phyloP scores from a whole-genome alignment of 2,888 invertebrate species.

The Callimorpha dominula region DNA sequence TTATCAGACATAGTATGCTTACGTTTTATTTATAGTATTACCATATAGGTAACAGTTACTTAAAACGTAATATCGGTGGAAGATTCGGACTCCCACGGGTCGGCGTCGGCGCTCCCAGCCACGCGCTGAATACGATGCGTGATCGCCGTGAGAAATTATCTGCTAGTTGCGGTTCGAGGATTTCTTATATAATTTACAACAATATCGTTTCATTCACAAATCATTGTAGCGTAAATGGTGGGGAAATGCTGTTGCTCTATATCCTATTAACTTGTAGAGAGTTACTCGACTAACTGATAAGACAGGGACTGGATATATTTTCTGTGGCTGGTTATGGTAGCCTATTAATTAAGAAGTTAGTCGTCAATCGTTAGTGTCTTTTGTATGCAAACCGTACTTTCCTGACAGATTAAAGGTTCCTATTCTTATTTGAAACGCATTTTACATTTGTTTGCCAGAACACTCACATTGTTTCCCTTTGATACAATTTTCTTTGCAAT shows the following conservation, averaged over 20 bases:
- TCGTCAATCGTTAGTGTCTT: neutral
- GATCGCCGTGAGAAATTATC: conserved; percentile 83
- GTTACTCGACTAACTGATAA: neutral
- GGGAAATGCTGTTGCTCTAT: neutral
- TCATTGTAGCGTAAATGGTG: conserved; percentile 5
- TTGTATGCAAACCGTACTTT: too few relatives aligned
- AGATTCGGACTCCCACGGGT: conserved; percentile 67
- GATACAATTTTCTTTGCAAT: too few relatives aligned
- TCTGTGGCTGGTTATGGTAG: neutral
- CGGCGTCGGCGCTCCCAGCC: conserved; percentile 62
- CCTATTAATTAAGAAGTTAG: neutral
- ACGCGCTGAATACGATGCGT: conserved; percentile 61
- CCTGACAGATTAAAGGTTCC: too few relatives aligned
- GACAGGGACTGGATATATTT: neutral
- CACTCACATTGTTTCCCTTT: too few relatives aligned
- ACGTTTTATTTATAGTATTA: conserved; percentile 18
- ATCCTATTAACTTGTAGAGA: neutral
- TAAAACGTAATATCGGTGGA: conserved; percentile 45
- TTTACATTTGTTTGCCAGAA: too few relatives aligned
- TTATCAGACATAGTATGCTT: neutral
- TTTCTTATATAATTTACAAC: conserved; percentile 58
- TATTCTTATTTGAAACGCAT: too few relatives aligned
- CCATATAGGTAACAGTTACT: conserved; percentile 55
- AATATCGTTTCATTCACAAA: conserved; percentile 24
- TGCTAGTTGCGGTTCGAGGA: conserved; percentile 74